phyloP scores from a whole-genome alignment of 2,797 vertebrate genomes.

The Pelobates cultripes region DNA sequence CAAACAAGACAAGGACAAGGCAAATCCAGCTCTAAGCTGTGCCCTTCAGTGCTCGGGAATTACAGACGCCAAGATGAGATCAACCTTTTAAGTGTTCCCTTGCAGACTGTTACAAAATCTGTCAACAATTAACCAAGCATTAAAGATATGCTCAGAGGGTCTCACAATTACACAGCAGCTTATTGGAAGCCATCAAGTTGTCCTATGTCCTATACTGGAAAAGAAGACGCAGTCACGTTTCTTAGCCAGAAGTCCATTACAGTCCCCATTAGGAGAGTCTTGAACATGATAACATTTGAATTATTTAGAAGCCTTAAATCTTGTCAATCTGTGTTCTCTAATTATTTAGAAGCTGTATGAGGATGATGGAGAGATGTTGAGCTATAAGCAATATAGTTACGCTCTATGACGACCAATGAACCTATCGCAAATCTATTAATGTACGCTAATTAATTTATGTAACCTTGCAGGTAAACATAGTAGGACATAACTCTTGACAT shows the following conservation, averaged over 20 bases:
- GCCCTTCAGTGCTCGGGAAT: constrained; percentile 51
- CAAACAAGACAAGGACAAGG: constrained; percentile 52
- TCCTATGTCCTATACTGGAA: constrained; percentile 16
- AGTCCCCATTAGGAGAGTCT: constrained; percentile 29
- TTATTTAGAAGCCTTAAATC: constrained; percentile 50
- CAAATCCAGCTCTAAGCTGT: constrained; percentile 44
- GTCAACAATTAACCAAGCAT: constrained; percentile 57
- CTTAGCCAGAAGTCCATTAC: constrained; percentile 19
- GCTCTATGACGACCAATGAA: constrained; percentile 10
- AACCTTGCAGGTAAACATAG: constrained; percentile 16
- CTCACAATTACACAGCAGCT: constrained; percentile 48
- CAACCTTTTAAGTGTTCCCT: constrained; percentile 48
- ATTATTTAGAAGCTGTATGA: constrained; percentile 40
- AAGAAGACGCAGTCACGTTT: constrained; percentile 35
- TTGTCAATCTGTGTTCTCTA: constrained; percentile 39
- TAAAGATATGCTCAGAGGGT: constrained; percentile 51
- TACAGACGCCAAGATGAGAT: constrained; percentile 51
- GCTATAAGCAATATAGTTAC: neutral
- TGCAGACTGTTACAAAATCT: constrained; percentile 51
- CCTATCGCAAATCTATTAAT: neutral
- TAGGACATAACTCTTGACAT: constrained; percentile 9
- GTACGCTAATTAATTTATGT: constrained; percentile 1
- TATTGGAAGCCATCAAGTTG: constrained; percentile 50
- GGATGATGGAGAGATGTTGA: constrained; percentile 13
- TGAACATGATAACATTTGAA: constrained; percentile 50